phyloP scores from a whole-genome alignment of 1,140 invertebrate species.

The Antheraea mylitta region DNA sequence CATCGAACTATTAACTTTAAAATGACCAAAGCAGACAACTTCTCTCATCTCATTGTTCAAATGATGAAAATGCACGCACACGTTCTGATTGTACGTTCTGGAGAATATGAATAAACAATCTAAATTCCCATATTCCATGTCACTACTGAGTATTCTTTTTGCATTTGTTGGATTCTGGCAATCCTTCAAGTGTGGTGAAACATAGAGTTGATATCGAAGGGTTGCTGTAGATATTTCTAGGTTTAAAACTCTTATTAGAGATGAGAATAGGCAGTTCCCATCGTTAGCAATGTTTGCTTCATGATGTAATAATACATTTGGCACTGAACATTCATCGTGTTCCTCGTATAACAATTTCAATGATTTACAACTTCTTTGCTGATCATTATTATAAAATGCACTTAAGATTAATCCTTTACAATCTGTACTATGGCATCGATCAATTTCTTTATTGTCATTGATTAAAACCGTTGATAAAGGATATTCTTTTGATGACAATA shows the following conservation, averaged over 20 bases:
- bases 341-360: background rate
- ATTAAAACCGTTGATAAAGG: background rate
- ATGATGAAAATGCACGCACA: no score
- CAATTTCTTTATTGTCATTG: background rate
- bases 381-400: background rate
- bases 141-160: no score
- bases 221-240: constrained; percentile 7
- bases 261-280: constrained; percentile 34
- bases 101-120: no score
- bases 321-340: constrained; percentile 1
- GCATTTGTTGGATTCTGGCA: no score
- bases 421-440: background rate
- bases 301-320: background rate
- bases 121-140: no score
- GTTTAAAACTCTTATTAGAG: constrained; percentile 30
- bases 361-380: background rate
- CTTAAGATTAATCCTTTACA: background rate
- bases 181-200: no score
- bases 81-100: no score
- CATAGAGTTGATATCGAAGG: no score
- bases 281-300: constrained; percentile 20
- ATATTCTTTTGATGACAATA: background rate
- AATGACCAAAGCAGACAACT: constrained; percentile 30
- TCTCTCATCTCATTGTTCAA: constrained; percentile 9
- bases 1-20: constrained; percentile 32